Evolutionary conservation across 64 coral and sea anemone species (phyloP), one percentile per base, ranked within the genome.

Genomic region (Catalaphyllia jardinei): DNA sequence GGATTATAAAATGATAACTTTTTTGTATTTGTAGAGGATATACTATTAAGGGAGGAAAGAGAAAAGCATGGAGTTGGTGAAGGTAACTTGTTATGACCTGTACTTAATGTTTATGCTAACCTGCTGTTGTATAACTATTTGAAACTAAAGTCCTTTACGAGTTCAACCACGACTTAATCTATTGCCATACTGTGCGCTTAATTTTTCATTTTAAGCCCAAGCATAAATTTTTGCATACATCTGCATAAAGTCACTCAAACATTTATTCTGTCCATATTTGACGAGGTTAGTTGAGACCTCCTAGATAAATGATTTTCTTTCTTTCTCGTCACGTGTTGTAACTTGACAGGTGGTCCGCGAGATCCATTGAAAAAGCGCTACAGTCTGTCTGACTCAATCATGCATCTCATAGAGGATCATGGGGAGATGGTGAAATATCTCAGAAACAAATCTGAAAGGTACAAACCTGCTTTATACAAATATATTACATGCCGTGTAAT

Each of bases 381-480:
- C 29, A 99, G 97, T 60, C 55, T 99, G 54, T 95, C 97, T 28
- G 97, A 99, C 62, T 95, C 97, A 7, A 90, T 99, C 63, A 93
- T 95, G 94, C 94, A 99, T 50, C 28, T 99, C 29, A 93, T 99
- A 79, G 97, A 95, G 77, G 97, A 93, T 72, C 93, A 88, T n/a
- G 79, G 85, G 39, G 94, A 95, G 38, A 74, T 99, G 18, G 24
- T 89, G 28, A 92, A 87, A 51, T 89, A 95, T 31, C 71, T 99
- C 16, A 95, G 95, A 88, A 89, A 91, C 22, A 91, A 96, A 78
- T 82, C 86, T 79, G 85, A 87, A 86, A 87, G 76, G 83, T 92
- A 73, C 4, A 20, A 27, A 69, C 25, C 22, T 27, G 1, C 22
- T 69, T 4, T 46, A 46, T 46, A 46, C 42, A 46, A 46, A 46